Evolutionary conservation across 37 sponge, comb jelly and placozoan genomes (phyloP), one percentile per base, ranked within the genome.

Genomic region (Spongilla lacustris): DNA sequence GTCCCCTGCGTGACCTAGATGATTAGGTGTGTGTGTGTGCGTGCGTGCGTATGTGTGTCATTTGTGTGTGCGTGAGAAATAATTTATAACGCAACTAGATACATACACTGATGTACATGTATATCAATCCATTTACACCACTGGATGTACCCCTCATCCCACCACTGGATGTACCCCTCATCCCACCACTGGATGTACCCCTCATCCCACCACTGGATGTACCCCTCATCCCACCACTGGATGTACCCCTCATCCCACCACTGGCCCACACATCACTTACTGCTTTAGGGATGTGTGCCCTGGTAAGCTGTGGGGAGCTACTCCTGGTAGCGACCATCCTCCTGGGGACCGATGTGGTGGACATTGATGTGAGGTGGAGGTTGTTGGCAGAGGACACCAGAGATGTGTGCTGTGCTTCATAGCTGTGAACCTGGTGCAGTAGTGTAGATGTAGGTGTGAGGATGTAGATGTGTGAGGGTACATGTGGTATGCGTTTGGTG

Each of bases 371-470:
- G 34, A 5, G 75, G 33, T 74, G 75, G 23, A 27, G 75, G 75
- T 28, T 74, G 33, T 74, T 28, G 75, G 6, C 32, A 5, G 75
- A 74, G 33, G 75, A 4, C 23, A 32, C 9, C 23, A 74, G 75
- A 33, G 35, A 74, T 23, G 75, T 23, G 70, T 81, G 82, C 31
- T 81, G 82, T 14, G 68, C 33, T 33, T 81, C 82, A 17, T 31
- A 81, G 9, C 26, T 36, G 34, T 81, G 82, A 26, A 81, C 82
- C 82, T 81, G 75, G n/a, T n/a, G n/a, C n/a, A 10, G 46, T 46
- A 46, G 46, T 46, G 46, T n/a, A 46, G 46, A 8, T 46, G 46
- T 46, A 8, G 46, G 46, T 46, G n/a, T n/a, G n/a, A n/a, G n/a
- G n/a, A 8, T 46, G 46, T 46, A 8, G 46, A 46, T 46, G 46